Base-by-base conservation (phyloP, 2,888 invertebrate species). In the Apodemia duryi region DNA sequence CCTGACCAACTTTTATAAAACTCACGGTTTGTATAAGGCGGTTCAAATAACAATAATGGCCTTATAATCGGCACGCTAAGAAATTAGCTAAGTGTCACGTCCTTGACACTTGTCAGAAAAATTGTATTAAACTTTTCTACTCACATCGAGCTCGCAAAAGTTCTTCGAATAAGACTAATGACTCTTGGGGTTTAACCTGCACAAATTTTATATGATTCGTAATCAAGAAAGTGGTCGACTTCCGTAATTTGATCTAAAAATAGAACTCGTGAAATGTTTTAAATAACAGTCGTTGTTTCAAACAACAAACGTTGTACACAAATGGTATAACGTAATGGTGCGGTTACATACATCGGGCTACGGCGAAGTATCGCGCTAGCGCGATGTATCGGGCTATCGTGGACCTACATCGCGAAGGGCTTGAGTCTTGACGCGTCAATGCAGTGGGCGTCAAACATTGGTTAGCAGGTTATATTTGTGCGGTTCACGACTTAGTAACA, bases 161-260 rank as follows among this genome's bases (percentile, higher is more conserved):
- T 57, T 57, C 11, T 32, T 57, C 57, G 32, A 57, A 57, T 57
- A 57, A 57, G 32, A 57, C 57, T 57, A 57, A 57, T 57, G 57
- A 57, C 57, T 57, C 57, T 32, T 29, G 57, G 57, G 57, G 57
- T 32, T 32, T 13, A 57, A 57, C 57, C 57, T 57, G 57, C 57
- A 57, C 57, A 29, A 57, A 57, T 57, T 32, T 57, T 57, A 57
- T 57, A 57, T 54, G 54, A 54, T 57, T 57, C 13, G 57, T 57
- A 57, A 57, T 57, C 57, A 57, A 57, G 57, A 57, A 57, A 57
- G 57, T 57, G 57, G 29, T 9, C 4, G 57, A 32, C 57, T 57
- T 57, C 13, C 13, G 29, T 32, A 29, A 29, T 13, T 52, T 28
- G 52, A 52, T 57, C 32, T 29, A 32, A 28, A 52, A 52, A 52